Base-by-base conservation (phyloP, 1,140 invertebrate species). In the Sycobia sp. region DNA sequence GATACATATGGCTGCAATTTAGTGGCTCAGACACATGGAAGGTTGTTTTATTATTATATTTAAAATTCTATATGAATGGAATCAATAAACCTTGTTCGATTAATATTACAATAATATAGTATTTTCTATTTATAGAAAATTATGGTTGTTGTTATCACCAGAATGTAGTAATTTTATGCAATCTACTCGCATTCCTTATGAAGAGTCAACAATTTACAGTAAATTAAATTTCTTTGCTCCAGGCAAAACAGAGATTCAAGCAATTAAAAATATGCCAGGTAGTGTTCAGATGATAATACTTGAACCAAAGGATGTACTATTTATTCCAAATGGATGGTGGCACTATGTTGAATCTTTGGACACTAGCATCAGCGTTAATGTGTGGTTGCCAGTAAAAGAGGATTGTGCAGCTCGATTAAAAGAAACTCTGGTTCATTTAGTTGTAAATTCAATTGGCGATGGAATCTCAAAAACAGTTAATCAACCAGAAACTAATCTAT, bases 131-230 rank as follows among this genome's bases (percentile, higher is more conserved):
- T 84, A 22, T 69, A 95, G 93, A 70, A 99, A 99, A 80, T 83
- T 86, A 56, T 99, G 96, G 96, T 79, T 95, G 23, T 78, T 99
- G n/a, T 97, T 96, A 82, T 91, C 94, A 14, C 94, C 94, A 16
- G 82, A 86, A 62, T 86, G 90, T 39, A 85, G 84, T 41, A 74
- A 85, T 62, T 69, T 67, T 47, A 79, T 98, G 60, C 87, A 89
- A 69, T 89, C 93, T 59, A 93, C 92, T 10, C 86, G 96, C 75
- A 85, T 98, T 61, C 96, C 96, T 14, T 98, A 95, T 83, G 96
- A 98, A 84, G 96, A 99, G 76, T 97, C 95, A 0, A 98, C 94
- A 82, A 86, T 98, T 22, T 99, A 96, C 77, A 96, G 93, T 75
- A 83, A 87, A 78, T 83, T 91, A 29, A 93, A 94, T 80, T 91